phyloP scores from a whole-genome alignment of 2,888 invertebrate species.

The Caenorhabditis sp. region DNA sequence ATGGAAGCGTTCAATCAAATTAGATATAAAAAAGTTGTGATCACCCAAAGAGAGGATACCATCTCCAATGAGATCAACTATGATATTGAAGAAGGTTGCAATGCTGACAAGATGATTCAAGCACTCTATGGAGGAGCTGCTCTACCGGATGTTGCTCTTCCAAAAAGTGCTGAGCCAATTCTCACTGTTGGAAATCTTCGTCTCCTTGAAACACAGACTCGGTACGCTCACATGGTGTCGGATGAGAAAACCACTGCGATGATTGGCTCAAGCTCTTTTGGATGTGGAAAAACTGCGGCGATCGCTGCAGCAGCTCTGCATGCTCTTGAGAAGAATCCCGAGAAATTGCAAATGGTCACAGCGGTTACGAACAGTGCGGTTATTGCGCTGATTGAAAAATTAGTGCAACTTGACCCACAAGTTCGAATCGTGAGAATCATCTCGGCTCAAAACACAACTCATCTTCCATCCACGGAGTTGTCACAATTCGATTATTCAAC shows the following conservation, averaged over 20 bases:
- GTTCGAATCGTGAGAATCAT: neutral
- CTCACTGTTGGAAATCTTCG: neutral
- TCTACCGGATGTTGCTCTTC: neutral
- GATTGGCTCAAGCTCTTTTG: neutral
- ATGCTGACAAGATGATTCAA: neutral
- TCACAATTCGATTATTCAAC: neutral
- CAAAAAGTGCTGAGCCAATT: neutral
- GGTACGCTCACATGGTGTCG: neutral
- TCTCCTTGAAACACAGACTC: neutral
- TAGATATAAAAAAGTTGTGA: neutral
- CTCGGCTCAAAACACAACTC: neutral
- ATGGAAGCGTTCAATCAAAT: neutral
- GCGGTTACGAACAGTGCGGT: neutral
- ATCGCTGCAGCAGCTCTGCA: neutral
- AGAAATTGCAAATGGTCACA: neutral
- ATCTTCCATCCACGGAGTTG: neutral
- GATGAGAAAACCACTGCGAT: neutral
- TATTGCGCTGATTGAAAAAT: neutral
- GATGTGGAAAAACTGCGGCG: neutral
- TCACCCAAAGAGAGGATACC: neutral
- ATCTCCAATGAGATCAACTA: neutral
- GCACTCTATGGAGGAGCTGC: neutral
- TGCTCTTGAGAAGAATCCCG: neutral
- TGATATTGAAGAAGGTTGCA: neutral
- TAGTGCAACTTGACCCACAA: neutral